Evolutionary conservation across 2,113 vertebrate species (phyloP), one percentile per base, ranked within the genome.

Genomic region (Uria lomvia): DNA sequence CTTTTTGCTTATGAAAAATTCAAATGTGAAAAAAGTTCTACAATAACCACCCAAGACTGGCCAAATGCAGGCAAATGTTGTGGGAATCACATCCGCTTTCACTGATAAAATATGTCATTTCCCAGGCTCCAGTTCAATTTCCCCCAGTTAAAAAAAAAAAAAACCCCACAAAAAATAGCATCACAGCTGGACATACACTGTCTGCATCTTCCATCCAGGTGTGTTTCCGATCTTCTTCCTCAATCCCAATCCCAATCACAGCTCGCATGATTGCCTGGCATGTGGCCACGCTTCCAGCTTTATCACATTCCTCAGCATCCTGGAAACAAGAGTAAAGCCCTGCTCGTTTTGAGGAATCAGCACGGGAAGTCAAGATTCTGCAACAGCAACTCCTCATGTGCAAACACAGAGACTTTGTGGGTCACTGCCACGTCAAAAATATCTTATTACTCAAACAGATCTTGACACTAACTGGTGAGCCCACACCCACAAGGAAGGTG

Each of bases 141-240:
- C 11, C 50, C n/a, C 18, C 20, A 27, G 16, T 34, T 59, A 24
- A 66, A 29, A 42, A 42, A 16, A 15, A 67, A 49, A 20, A 15
- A 76, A 47, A 11, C n/a, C n/a, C n/a, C 8, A 13, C 12, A n/a
- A 18, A 42, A 82, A 68, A 5, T 2, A 81, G 14, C 45, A 71
- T 10, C 49, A 5, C 21, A 95, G 85, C 50, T 55, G 18, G 42
- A 95, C 98, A 65, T 96, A 99, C 99, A 50, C 99, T 99, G 94
- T 99, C 99, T 2, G 99, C 98, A 21, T 99, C 99, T 93, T 99
- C 99, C 99, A 99, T 99, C 99, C 99, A 99, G 45, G 99, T 99
- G 91, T 99, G 99, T 76, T 99, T 99, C 85, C 99, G 98, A 91
- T 99, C 99, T 74, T 99, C 99, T 24, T 99, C 99, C 91, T 99